Evolutionary conservation across 2,888 invertebrate genomes (phyloP), one percentile per base, ranked within the genome.

Genomic region (Ametastegia equiseti): DNA sequence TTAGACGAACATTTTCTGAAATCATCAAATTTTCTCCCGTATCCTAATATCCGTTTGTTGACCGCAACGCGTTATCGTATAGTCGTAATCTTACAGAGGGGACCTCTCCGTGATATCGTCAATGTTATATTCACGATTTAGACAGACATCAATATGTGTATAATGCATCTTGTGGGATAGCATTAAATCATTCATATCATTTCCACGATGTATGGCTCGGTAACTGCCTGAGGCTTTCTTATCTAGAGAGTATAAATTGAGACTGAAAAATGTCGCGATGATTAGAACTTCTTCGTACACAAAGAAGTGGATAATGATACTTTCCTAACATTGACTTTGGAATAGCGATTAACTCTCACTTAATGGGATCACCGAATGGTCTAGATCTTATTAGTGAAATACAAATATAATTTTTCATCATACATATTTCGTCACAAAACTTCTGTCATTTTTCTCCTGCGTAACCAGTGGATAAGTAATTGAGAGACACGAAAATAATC

Each of bases 391-490:
- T 69, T 23, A 1, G 45, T 45, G 23, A 19, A 33, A 65, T 15
- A 47, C 30, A n/a, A n/a, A 54, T 54, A 19, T 54, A 54, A n/a
- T 6, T 67, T 9, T 39, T 13, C 30, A 30, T 60, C 7, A 11
- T 7, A 36, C 3, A 9, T 60, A 36, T 39, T 71, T 71, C 30
- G n/a, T 45, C 71, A 36, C 39, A n/a, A 39, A n/a, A 27, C n/a
- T 65, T 65, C 36, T 60, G 27, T 60, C 6, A 60, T 65, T 36
- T 2, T 36, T n/a, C 5, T 36, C 6, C 13, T 45, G 5, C 5
- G 45, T 69, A 19, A 75, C 33, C 54, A 54, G 75, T 19, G 36
- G 54, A 75, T 54, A 11, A 50, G 75, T 75, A 54, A 75, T 75
- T 19, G 75, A 75, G 75, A 75, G 75, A 54, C 19, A 6, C n/a